phyloP scores from a whole-genome alignment of 2,888 invertebrate genomes.

The Ormia ochracea region DNA sequence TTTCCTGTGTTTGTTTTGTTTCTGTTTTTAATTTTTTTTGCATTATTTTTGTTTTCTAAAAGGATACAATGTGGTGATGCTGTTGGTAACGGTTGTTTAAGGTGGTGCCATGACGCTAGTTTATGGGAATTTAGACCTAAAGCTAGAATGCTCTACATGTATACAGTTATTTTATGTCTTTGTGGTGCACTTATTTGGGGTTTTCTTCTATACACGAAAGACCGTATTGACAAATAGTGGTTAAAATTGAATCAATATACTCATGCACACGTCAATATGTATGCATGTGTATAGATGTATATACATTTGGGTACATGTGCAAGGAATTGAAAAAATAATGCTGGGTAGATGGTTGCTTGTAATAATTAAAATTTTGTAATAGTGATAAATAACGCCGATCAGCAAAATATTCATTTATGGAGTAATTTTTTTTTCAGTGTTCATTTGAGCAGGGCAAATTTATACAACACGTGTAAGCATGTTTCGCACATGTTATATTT shows the following conservation, averaged over 20 bases:
- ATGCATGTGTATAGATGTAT: too few relatives aligned
- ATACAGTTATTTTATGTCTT: slow-evolving; percentile 27
- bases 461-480: too few relatives aligned
- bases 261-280: neutral
- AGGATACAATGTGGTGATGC: slow-evolving; percentile 15
- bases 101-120: neutral
- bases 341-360: too few relatives aligned
- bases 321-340: too few relatives aligned
- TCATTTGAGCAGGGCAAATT: too few relatives aligned
- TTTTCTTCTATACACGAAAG: neutral
- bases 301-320: too few relatives aligned
- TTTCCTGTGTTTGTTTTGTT: slow-evolving; percentile 16
- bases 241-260: neutral
- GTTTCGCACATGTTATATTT: too few relatives aligned
- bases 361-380: too few relatives aligned
- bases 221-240: slow-evolving; percentile 1
- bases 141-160: neutral
- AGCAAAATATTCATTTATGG: too few relatives aligned
- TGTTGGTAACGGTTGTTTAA: neutral
- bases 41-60: neutral
- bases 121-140: neutral
- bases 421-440: too few relatives aligned
- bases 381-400: too few relatives aligned
- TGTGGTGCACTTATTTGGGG: slow-evolving; percentile 34
- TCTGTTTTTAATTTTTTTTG: neutral